Conservation (phyloP, 2,888 invertebrate genomes). For the Heliconius sara region DNA sequence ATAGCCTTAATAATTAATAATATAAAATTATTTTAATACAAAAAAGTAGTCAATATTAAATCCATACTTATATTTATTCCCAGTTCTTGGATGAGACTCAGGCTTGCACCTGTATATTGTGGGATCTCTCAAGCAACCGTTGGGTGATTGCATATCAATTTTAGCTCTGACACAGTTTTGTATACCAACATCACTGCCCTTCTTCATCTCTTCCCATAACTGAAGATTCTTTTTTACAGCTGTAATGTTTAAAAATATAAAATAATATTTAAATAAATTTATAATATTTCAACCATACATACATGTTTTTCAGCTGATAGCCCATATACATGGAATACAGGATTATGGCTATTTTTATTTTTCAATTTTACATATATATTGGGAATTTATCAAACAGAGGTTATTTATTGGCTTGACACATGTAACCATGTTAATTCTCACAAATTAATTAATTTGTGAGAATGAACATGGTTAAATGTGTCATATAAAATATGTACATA, state of each 20-base stretch:
- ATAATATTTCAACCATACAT: too few species aligned
- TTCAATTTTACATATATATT: too few species aligned
- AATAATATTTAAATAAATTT: background rate
- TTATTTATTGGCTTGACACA: too few species aligned
- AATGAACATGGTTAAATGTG: too few species aligned
- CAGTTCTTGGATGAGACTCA: conserved; percentile 96
- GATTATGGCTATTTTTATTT: too few species aligned
- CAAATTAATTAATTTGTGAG: too few species aligned
- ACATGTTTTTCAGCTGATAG: too few species aligned
- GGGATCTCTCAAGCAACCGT: conserved; percentile 99
- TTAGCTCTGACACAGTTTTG: conserved; percentile 98
- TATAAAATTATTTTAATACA: background rate
- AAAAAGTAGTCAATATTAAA: background rate
- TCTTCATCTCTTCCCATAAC: conserved; percentile 98
- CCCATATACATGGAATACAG: too few species aligned
- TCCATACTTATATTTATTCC: conserved; percentile 94
- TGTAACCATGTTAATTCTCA: too few species aligned
- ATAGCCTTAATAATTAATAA: too few species aligned
- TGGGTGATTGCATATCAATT: conserved; percentile 97
- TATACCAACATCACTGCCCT: conserved; percentile 90
- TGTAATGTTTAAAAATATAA: conserved; percentile 61
- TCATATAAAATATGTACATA: too few species aligned
- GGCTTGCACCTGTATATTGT: conserved; percentile 99
- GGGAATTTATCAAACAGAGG: too few species aligned
- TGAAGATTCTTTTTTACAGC: conserved; percentile 92